These are phyloP conservation scores for Tribolium madens DNA, from an alignment of 1,140 invertebrate species.

Conservation along the genomic window DNA sequence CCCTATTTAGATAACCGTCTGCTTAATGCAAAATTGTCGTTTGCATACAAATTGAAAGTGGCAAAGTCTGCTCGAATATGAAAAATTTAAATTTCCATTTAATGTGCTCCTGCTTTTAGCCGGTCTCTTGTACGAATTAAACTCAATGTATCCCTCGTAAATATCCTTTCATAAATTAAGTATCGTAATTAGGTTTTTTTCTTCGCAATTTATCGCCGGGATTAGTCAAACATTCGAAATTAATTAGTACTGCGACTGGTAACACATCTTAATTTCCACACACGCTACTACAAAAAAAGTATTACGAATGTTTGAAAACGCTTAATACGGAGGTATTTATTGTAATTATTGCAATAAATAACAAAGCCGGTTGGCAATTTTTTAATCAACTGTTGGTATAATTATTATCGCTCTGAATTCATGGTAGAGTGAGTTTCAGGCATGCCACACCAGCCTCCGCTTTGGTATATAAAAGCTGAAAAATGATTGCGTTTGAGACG, in stretches of 20 bases:
- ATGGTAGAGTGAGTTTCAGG: conserved; percentile 18
- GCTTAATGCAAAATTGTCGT: conserved; percentile 25
- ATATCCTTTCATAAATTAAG: conserved; percentile 6
- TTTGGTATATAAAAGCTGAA: background rate
- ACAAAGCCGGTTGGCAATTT: conserved; percentile 25
- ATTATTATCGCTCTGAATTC: conserved; percentile 32
- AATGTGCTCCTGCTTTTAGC: conserved; percentile 31
- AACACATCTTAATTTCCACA: conserved; percentile 8
- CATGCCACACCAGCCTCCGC: conserved; percentile 12
- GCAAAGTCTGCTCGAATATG: conserved; percentile 30
- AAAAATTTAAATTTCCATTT: conserved; percentile 35
- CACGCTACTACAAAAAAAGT: background rate
- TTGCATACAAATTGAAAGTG: conserved; percentile 26
- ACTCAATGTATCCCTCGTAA: background rate
- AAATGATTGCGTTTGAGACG: background rate
- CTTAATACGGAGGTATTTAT: conserved; percentile 16
- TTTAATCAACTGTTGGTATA: conserved; percentile 11
- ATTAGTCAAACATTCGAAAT: background rate
- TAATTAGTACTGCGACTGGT: background rate
- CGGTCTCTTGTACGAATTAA: conserved; percentile 24
- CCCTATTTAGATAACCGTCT: conserved; percentile 16
- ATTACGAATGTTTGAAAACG: conserved; percentile 3
- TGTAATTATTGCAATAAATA: conserved; percentile 17
- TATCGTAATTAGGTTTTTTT: conserved; percentile 10
- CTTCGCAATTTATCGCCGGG: background rate